Conservation (phyloP, 1,140 invertebrate genomes). For the Polypedilum pembai region DNA sequence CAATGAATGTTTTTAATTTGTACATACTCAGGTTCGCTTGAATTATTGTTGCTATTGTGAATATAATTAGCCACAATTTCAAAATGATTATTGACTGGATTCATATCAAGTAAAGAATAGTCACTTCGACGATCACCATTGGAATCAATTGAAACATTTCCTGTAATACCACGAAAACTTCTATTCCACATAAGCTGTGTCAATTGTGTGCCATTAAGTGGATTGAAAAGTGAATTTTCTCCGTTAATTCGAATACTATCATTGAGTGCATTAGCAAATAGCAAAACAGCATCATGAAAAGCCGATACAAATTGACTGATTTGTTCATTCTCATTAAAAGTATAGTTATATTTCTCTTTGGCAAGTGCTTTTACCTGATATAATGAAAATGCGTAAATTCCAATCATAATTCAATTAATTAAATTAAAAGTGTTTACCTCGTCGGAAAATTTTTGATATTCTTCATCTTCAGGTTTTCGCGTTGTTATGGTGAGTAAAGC, state of each 20-base stretch:
- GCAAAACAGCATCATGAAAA: conserved; percentile 89
- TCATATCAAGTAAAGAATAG: conserved; percentile 84
- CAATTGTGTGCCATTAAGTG: conserved; percentile 55
- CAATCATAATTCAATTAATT: too few species aligned
- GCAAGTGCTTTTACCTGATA: conserved; percentile 69
- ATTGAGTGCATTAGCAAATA: conserved; percentile 86
- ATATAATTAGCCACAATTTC: conserved; percentile 50
- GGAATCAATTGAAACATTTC: conserved; percentile 80
- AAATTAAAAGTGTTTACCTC: conserved; percentile 46
- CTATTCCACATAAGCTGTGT: conserved; percentile 83
- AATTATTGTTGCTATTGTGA: conserved; percentile 34
- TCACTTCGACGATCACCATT: conserved; percentile 87
- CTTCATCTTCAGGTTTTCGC: conserved; percentile 67
- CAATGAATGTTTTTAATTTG: conserved; percentile 70
- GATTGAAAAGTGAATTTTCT: conserved; percentile 49
- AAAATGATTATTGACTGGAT: conserved; percentile 71
- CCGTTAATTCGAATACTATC: conserved; percentile 62
- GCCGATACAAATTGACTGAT: conserved; percentile 84
- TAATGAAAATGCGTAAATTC: conserved; percentile 31
- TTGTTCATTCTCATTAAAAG: conserved; percentile 60
- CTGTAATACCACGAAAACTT: conserved; percentile 76
- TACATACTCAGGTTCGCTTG: conserved; percentile 53
- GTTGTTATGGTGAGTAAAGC: conserved; percentile 84
- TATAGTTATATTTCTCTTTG: conserved; percentile 70
- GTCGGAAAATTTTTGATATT: conserved; percentile 69